A percentile compares a stretch with the other conserved stretches of the same genome.
Conservation (phyloP, 2,113 vertebrate species). For the Dromaius novaehollandiae region DNA sequence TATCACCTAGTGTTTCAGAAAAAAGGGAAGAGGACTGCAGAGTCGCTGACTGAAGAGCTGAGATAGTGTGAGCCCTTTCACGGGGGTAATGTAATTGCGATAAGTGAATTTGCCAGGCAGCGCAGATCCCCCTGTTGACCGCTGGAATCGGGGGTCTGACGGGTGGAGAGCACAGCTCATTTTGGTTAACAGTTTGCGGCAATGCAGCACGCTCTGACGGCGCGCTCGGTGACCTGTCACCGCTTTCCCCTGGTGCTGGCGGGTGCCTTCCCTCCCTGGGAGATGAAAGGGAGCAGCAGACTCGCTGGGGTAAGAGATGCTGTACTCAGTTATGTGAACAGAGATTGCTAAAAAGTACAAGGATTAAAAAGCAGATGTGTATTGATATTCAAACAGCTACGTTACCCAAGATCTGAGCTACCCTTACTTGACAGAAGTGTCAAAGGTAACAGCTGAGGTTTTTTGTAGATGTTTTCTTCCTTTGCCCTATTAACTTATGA, state of each 20-base stretch:
- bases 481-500: neutral
- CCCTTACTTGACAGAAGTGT: neutral
- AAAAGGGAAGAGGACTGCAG: neutral
- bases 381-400: neutral
- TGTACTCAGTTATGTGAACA: neutral
- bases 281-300: neutral
- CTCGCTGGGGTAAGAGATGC: fast-evolving
- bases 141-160: fast-evolving
- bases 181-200: neutral
- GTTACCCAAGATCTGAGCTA: neutral
- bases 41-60: neutral
- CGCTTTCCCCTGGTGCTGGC: neutral
- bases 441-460: neutral
- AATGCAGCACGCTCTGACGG: neutral
- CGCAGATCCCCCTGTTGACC: fast-evolving
- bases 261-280: fast-evolving
- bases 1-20: neutral
- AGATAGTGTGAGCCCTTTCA: fast-evolving
- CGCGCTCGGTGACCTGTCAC: fast-evolving
- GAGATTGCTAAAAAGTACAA: neutral
- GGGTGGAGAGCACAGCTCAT: fast-evolving
- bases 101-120: fast-evolving
- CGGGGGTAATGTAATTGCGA: neutral
- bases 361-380: neutral
- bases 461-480: neutral